Evolutionary conservation across 2,797 vertebrate genomes (phyloP).

Genomic region (Spea hammondii): DNA sequence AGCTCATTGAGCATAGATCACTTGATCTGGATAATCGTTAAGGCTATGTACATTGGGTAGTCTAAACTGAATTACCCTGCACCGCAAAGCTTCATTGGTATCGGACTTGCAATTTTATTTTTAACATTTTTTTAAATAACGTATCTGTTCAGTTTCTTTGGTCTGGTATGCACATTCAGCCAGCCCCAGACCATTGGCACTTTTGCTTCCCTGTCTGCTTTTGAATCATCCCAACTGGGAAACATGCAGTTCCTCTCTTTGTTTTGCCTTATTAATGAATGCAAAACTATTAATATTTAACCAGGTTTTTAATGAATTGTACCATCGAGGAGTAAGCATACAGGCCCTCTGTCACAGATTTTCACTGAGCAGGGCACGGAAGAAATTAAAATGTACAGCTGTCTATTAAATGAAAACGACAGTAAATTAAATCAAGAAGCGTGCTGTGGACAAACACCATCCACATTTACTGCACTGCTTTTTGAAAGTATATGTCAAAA

Average conservation of each 20-base stretch:
- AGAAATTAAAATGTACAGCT: background rate
- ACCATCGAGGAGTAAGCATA: background rate
- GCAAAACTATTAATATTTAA: constrained; percentile 61
- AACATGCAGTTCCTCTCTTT: constrained; percentile 61
- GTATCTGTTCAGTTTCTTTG: constrained; percentile 56
- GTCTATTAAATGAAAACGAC: background rate
- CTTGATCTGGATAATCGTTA: no score
- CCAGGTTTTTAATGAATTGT: constrained; percentile 40
- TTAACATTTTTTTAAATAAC: constrained; percentile 53
- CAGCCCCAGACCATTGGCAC: constrained; percentile 39
- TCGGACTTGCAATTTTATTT: constrained; percentile 17
- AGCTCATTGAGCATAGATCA: no score
- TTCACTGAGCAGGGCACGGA: background rate
- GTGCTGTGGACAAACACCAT: no score
- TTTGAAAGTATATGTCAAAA: no score
- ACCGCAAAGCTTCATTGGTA: background rate
- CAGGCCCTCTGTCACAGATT: background rate
- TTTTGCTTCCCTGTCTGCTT: constrained; percentile 43
- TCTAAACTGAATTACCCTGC: background rate
- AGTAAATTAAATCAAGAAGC: background rate
- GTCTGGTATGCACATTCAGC: constrained; percentile 43
- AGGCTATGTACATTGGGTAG: background rate
- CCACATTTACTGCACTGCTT: no score
- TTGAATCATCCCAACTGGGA: constrained; percentile 54
- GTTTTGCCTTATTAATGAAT: constrained; percentile 67